phyloP scores from a whole-genome alignment of 2,797 vertebrate genomes.

The Geotria australis region DNA sequence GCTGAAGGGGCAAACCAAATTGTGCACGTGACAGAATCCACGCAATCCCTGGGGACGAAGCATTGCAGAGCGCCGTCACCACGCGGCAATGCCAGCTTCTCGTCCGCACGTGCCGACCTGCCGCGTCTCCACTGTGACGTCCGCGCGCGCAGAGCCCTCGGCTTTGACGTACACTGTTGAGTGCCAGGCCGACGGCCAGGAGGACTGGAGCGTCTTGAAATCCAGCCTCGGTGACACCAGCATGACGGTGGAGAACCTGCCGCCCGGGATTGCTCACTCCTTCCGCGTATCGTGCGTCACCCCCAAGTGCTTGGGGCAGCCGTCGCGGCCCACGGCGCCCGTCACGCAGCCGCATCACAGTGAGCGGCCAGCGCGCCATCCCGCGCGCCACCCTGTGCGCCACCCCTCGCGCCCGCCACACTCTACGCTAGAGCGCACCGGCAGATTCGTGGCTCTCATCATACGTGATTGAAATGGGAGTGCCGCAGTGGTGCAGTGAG shows the following conservation, averaged over 20 bases:
- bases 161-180: conserved; percentile 61
- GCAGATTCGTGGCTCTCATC: too few relatives aligned
- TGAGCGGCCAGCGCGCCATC: conserved; percentile 5
- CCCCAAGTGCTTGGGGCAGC: conserved; percentile 66
- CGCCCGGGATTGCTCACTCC: conserved; percentile 41
- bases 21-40: too few relatives aligned
- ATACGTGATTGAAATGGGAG: too few relatives aligned
- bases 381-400: too few relatives aligned
- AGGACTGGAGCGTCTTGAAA: conserved; percentile 58
- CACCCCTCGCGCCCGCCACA: too few relatives aligned
- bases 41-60: too few relatives aligned
- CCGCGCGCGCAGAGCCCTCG: conserved; percentile 22
- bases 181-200: conserved; percentile 59
- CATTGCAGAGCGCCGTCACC: too few relatives aligned
- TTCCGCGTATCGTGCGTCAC: conserved; percentile 69
- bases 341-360: conserved; percentile 48
- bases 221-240: conserved; percentile 31
- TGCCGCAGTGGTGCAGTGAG: too few relatives aligned
- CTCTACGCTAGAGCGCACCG: not conserved
- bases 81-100: too few relatives aligned
- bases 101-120: too few relatives aligned
- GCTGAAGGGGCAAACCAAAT: too few relatives aligned
- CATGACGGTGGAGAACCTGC: conserved; percentile 31
- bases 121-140: conserved; percentile 1
- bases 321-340: conserved; percentile 35